These are phyloP conservation scores for Lophochroa leadbeateri DNA, from an alignment of 2,113 vertebrate genomes.

Conservation along the genomic window DNA sequence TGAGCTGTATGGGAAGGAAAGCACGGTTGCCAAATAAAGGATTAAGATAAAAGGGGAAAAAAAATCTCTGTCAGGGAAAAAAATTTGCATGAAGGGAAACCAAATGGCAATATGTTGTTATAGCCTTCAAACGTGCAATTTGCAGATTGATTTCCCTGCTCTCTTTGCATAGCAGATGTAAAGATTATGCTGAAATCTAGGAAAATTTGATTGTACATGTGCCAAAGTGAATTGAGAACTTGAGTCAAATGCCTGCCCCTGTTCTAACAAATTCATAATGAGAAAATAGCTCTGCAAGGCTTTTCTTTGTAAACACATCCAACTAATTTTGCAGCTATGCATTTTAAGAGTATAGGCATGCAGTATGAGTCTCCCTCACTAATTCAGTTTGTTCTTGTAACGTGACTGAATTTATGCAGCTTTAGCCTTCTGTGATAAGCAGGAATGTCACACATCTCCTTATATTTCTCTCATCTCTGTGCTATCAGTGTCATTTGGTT, in stretches of 20 bases:
- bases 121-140: slow-evolving; percentile 14
- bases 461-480: not conserved
- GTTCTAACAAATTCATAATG: slow-evolving; percentile 59
- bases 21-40: slow-evolving; percentile 19
- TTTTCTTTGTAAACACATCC: slow-evolving; percentile 19
- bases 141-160: slow-evolving; percentile 57
- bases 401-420: not conserved
- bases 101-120: slow-evolving; percentile 46
- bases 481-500: not conserved
- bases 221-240: slow-evolving; percentile 51
- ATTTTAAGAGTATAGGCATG: slow-evolving; percentile 3
- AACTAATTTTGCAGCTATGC: not conserved
- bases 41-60: not conserved
- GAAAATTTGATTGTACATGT: slow-evolving; percentile 60
- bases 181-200: slow-evolving; percentile 72
- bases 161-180: slow-evolving; percentile 60
- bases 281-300: slow-evolving; percentile 11
- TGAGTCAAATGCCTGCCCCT: slow-evolving; percentile 22
- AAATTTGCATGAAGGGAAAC: not conserved
- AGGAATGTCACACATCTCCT: not conserved
- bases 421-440: not conserved
- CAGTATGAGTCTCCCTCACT: not conserved
- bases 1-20: slow-evolving; percentile 13
- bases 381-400: not conserved
- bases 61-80: not conserved